phyloP scores from a whole-genome alignment of 2,888 invertebrate genomes.

The Cosmopolites sordidus region DNA sequence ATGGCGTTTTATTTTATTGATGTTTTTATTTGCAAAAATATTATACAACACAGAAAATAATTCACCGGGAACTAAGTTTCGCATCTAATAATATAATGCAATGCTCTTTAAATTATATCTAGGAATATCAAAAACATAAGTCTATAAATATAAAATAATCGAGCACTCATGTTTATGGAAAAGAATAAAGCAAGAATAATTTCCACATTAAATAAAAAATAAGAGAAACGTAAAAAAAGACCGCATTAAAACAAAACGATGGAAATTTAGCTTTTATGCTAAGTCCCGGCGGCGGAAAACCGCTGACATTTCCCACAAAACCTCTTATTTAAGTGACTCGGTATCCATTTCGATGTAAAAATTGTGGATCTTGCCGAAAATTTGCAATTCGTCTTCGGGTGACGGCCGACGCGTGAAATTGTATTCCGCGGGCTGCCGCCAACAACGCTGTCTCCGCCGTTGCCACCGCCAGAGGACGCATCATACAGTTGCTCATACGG shows the following conservation, averaged over 20 bases:
- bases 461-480: neutral
- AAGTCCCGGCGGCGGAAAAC: conserved; percentile 7
- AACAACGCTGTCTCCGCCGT: neutral
- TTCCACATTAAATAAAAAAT: conserved; percentile 3
- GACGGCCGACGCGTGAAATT: conserved; percentile 9
- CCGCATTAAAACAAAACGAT: conserved; percentile 8
- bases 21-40: no score
- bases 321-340: conserved; percentile 19
- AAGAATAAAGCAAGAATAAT: neutral
- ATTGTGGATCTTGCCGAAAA: conserved; percentile 19
- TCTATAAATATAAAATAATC: no score
- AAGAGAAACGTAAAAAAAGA: conserved; percentile 4
- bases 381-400: conserved; percentile 20
- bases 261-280: conserved; percentile 11
- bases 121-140: no score
- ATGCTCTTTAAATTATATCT: no score
- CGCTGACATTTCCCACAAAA: conserved; percentile 20
- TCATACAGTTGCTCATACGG: neutral
- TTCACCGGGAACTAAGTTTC: no score
- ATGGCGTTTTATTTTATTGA: no score
- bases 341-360: conserved; percentile 22
- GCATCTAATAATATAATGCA: no score
- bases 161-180: no score
- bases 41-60: no score
- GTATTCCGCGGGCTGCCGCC: neutral